Conservation (phyloP, 2,797 vertebrate species). For the Podarcis siculus region DNA sequence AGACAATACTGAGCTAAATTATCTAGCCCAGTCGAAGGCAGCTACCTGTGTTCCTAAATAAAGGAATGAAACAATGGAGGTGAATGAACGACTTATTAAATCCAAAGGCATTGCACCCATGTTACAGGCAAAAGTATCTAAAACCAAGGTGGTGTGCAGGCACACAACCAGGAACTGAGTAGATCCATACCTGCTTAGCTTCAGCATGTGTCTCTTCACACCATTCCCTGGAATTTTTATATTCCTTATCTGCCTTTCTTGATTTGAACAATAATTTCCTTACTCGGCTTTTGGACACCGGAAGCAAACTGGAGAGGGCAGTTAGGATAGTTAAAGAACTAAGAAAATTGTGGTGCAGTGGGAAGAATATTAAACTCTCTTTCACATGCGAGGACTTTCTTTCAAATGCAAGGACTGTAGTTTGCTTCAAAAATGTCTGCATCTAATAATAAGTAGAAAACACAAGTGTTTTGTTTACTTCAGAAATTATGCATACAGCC, state of each 20-base stretch:
- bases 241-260: not conserved
- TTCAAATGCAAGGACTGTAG: not conserved
- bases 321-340: not conserved
- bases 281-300: not conserved
- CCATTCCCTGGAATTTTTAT: not conserved
- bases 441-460: conserved; percentile 2
- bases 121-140: not conserved
- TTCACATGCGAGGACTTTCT: not conserved
- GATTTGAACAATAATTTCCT: not conserved
- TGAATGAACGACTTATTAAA: not conserved
- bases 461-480: not conserved
- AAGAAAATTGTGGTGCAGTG: not conserved
- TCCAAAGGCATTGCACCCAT: not conserved
- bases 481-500: not conserved
- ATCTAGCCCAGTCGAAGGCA: not conserved
- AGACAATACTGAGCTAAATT: not conserved
- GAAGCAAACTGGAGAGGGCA: not conserved
- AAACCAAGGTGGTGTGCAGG: not conserved
- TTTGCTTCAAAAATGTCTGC: not conserved
- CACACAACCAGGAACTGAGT: not conserved
- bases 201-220: not conserved
- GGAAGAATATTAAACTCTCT: not conserved
- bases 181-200: not conserved
- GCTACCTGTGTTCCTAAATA: not conserved
- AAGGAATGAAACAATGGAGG: not conserved